Percentiles rank a stretch among this genome's conserved stretches.
Conservation (phyloP, 2,797 vertebrate species). For the Sciaenops ocellatus region DNA sequence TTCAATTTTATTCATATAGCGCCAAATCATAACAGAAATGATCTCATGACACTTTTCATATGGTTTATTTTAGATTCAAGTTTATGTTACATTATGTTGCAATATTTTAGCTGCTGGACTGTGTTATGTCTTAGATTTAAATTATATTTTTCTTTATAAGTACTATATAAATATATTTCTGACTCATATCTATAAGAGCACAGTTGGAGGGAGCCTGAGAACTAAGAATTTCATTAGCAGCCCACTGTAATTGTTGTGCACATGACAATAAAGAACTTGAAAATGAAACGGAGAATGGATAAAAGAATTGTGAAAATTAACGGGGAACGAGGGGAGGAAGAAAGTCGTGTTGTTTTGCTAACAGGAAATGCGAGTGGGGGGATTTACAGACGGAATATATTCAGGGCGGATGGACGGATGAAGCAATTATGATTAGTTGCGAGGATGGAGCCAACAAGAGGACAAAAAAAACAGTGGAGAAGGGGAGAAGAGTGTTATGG, state of each 20-base stretch:
- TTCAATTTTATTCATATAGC: too few species aligned
- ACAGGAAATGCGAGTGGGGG: background rate
- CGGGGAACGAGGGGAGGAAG: background rate
- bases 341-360: background rate
- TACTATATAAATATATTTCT: background rate
- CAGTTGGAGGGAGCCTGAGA: background rate
- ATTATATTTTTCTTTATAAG: background rate
- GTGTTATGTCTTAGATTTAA: background rate
- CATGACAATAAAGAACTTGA: too few species aligned
- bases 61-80: too few species aligned
- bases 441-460: conserved; percentile 6
- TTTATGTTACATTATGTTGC: too few species aligned
- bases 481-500: background rate
- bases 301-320: background rate
- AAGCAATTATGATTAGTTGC: background rate
- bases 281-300: background rate
- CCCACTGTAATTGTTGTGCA: background rate
- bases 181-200: background rate
- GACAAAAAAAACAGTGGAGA: background rate
- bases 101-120: background rate
- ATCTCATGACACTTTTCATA: too few species aligned
- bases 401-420: background rate
- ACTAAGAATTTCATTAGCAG: background rate
- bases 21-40: too few species aligned
- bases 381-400: background rate